Conservation (phyloP, 2,888 invertebrate species). For the Drosophila ustulata region DNA sequence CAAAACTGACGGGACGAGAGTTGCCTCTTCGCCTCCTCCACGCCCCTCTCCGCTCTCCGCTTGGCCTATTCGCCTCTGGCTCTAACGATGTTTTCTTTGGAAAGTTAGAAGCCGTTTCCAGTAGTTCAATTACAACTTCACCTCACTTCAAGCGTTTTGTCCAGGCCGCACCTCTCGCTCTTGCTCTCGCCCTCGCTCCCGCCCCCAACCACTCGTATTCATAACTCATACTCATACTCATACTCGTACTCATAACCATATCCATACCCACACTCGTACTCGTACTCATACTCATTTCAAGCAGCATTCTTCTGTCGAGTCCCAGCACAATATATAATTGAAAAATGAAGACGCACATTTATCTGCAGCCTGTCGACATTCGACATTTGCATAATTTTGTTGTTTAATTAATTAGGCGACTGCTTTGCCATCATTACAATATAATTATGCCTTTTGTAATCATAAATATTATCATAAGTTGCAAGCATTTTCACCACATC, state of each 20-base stretch:
- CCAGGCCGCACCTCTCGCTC: conserved; percentile 22
- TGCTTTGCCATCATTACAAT: conserved; percentile 12
- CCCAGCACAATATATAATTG: conserved; percentile 28
- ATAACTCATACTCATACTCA: conserved; percentile 1
- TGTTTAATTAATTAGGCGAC: conserved; percentile 17
- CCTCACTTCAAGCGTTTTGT: conserved; percentile 73
- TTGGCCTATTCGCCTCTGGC: conserved; percentile 33
- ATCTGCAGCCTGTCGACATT: conserved; percentile 14
- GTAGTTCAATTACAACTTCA: conserved; percentile 79
- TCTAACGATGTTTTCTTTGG: conserved; percentile 79
- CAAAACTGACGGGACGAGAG: conserved; percentile 6
- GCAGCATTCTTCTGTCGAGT: conserved; percentile 18
- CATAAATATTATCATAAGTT: background rate
- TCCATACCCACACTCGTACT: conserved; percentile 3
- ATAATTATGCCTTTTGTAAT: conserved; percentile 1
- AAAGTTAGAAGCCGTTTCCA: conserved; percentile 78
- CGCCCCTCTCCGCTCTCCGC: background rate
- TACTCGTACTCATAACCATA: conserved; percentile 4
- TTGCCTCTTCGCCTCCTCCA: conserved; percentile 38
- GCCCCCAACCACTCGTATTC: conserved; percentile 16
- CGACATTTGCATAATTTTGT: conserved; percentile 25
- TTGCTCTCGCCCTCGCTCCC: conserved; percentile 10
- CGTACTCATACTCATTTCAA: conserved; percentile 4
- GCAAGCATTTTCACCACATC: background rate
- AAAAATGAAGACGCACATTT: conserved; percentile 21